phyloP scores from a whole-genome alignment of 1,140 invertebrate genomes.

The Panagrolaimus sp. region DNA sequence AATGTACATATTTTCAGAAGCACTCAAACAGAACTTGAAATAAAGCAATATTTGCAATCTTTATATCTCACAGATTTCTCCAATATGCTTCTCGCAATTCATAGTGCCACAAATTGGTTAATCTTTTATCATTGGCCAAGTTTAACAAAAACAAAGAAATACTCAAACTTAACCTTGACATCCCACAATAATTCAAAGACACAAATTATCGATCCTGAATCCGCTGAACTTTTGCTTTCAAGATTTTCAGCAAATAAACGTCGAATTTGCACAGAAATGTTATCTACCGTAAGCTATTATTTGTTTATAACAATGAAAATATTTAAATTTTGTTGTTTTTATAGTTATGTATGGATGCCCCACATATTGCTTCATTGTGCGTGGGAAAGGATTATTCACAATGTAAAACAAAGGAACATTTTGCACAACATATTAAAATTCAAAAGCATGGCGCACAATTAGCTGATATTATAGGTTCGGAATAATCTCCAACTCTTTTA shows the following conservation, averaged over 20 bases:
- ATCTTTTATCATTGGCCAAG: constrained; percentile 56
- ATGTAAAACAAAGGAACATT: constrained; percentile 19
- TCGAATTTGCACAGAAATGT: constrained; percentile 35
- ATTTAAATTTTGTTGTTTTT: neutral
- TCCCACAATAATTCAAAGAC: constrained; percentile 30
- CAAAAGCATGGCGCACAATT: neutral
- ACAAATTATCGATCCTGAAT: constrained; percentile 31
- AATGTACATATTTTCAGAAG: neutral
- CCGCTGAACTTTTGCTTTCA: constrained; percentile 34
- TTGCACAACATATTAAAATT: constrained; percentile 38
- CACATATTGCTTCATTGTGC: constrained; percentile 23
- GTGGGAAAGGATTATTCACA: constrained; percentile 11
- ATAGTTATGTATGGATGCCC: constrained; percentile 31
- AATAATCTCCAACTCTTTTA: neutral
- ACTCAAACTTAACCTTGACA: constrained; percentile 28
- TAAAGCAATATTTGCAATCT: constrained; percentile 51
- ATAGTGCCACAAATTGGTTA: constrained; percentile 54
- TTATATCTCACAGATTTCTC: constrained; percentile 58
- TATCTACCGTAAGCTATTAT: constrained; percentile 27
- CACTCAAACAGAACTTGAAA: constrained; percentile 45
- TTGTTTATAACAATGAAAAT: neutral
- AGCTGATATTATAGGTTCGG: constrained; percentile 26
- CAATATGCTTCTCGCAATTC: constrained; percentile 47
- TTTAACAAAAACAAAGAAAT: constrained; percentile 26
- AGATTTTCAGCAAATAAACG: constrained; percentile 32